phyloP scores from a whole-genome alignment of 1,140 invertebrate genomes.

The Papilio helenus region DNA sequence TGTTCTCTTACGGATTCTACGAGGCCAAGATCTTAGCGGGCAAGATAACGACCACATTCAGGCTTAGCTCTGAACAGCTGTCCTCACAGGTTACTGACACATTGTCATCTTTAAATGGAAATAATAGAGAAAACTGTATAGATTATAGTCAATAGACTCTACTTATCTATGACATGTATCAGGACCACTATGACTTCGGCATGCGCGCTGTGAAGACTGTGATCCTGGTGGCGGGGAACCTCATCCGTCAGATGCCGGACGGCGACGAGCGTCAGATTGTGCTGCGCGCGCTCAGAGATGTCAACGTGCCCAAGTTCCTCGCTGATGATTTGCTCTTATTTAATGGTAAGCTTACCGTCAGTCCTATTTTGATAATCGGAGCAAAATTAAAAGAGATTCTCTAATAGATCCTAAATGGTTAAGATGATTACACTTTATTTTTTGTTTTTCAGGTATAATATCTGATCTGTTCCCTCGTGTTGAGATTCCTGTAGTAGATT shows the following conservation, averaged over 20 bases:
- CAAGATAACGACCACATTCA: slow-evolving; percentile 95
- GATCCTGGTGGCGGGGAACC: slow-evolving; percentile 90
- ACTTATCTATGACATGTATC: slow-evolving; percentile 48
- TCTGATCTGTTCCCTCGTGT: slow-evolving; percentile 95
- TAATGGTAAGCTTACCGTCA: slow-evolving; percentile 72
- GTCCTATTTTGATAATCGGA: not conserved
- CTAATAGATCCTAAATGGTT: not conserved
- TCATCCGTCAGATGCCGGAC: slow-evolving; percentile 91
- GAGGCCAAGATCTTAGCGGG: slow-evolving; percentile 91
- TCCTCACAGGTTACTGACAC: slow-evolving; percentile 84
- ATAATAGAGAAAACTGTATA: not conserved
- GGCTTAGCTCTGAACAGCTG: slow-evolving; percentile 94
- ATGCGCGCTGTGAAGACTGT: slow-evolving; percentile 94
- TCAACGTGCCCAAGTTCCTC: slow-evolving; percentile 96
- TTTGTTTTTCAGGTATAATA: slow-evolving; percentile 87
- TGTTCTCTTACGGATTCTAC: slow-evolving; percentile 95
- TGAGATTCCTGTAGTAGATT: slow-evolving; percentile 89
- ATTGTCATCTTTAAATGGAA: not conserved
- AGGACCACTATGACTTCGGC: slow-evolving; percentile 96
- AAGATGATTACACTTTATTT: not conserved
- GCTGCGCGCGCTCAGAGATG: slow-evolving; percentile 92
- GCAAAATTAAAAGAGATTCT: too few relatives aligned
- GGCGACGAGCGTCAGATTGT: slow-evolving; percentile 90
- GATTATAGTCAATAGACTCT: not conserved
- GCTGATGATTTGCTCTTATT: slow-evolving; percentile 94